Conservation (phyloP, 2,113 vertebrate genomes). For the Clinocottus analis region DNA sequence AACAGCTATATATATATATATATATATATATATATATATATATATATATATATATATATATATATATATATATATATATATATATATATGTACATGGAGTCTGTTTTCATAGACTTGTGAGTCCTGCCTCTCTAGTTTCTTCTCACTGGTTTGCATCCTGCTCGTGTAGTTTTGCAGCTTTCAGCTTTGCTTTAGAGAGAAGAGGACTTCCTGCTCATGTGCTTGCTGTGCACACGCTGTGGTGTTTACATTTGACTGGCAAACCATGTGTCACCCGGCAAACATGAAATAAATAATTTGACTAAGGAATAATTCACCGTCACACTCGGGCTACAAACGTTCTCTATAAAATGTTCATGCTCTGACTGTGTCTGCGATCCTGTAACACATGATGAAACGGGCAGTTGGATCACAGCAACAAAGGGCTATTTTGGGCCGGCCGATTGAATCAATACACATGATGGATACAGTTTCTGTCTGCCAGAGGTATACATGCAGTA, state of each 20-base stretch:
- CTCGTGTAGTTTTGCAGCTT: conserved; percentile 33
- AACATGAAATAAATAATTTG: not conserved
- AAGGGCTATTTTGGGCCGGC: not conserved
- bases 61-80: too few species aligned
- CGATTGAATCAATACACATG: conserved; percentile 4
- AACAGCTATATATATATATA: not conserved
- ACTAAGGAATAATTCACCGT: not conserved
- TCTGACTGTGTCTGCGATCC: not conserved
- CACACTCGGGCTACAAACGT: not conserved
- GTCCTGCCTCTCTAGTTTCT: not conserved
- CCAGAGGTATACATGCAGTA: too few species aligned
- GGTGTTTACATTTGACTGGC: conserved; percentile 40
- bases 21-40: too few species aligned
- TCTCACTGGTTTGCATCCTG: not conserved
- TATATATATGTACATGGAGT: too few species aligned
- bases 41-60: too few species aligned
- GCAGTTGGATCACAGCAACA: not conserved
- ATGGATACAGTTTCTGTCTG: not conserved
- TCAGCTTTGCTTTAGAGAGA: conserved; percentile 24
- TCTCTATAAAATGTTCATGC: not conserved
- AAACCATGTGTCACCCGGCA: conserved; percentile 9
- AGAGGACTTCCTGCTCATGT: not conserved
- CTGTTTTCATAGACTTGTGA: not conserved
- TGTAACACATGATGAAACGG: conserved; percentile 16
- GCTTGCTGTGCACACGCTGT: not conserved